Base-by-base conservation (phyloP, 2,888 invertebrate species). In the Leucophora obtusa region DNA sequence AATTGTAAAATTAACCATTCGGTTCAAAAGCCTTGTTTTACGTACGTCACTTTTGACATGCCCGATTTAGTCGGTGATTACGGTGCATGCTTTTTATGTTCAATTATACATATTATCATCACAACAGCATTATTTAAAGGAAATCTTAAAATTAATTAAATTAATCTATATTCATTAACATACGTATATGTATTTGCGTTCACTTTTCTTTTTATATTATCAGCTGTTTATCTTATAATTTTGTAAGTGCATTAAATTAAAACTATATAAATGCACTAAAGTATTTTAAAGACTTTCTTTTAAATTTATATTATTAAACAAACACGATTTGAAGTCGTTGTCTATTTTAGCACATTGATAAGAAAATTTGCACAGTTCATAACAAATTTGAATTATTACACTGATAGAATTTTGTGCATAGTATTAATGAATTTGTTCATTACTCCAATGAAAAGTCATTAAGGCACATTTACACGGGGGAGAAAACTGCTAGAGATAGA, bases 341-440 rank as follows among this genome's bases (percentile, higher is more conserved):
- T 79, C 15, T 56, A 63, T 60, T 79, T 79, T 79, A 70, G 63
- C 79, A 71, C 70, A 69, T 56, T 62, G 75, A 74, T 79, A 79
- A 79, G 75, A 79, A 74, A 79, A 71, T 75, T 71, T 63, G 15
- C 33, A 18, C 11, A 51, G 33, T 47, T 28, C 51, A 38, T 65
- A 47, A 47, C 14, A 47, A 14, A 47, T n/a, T 47, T 47, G 0
- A 47, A n/a, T n/a, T 47, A 11, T 38, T 38, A 38, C n/a, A n/a
- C n/a, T n/a, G n/a, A n/a, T n/a, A n/a, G n/a, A n/a, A n/a, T n/a
- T n/a, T n/a, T n/a, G n/a, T n/a, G n/a, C n/a, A n/a, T n/a, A n/a
- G n/a, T n/a, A n/a, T n/a, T n/a, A n/a, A n/a, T n/a, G n/a, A n/a
- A n/a, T n/a, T n/a, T n/a, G n/a, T n/a, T n/a, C n/a, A n/a, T n/a